These are phyloP conservation scores for Penaeus indicus DNA, from an alignment of 1,140 invertebrate species.

Conservation along the genomic window DNA sequence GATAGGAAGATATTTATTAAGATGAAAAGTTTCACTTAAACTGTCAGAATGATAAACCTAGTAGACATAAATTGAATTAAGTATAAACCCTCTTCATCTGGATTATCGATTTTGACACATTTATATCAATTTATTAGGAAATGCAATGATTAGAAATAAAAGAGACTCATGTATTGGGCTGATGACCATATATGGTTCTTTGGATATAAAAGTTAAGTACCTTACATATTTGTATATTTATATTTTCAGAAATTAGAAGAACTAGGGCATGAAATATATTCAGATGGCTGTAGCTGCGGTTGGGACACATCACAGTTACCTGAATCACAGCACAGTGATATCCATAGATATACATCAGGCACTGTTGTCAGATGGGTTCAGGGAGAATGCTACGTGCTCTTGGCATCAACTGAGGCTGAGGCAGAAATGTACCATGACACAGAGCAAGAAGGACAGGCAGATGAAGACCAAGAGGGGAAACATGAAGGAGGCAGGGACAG, in stretches of 20 bases:
- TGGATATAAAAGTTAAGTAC: no score
- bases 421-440: conserved; percentile 5
- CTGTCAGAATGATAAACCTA: no score
- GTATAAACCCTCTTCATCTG: no score
- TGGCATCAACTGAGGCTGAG: conserved; percentile 37
- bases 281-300: conserved; percentile 50
- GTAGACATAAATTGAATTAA: no score
- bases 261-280: conserved; percentile 45
- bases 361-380: conserved; percentile 56
- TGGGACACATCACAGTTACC: conserved; percentile 56
- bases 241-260: conserved; percentile 54
- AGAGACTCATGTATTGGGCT: no score
- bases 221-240: no score
- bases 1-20: no score
- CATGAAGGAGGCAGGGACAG: conserved; percentile 2
- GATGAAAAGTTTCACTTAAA: no score
- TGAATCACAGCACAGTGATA: conserved; percentile 55
- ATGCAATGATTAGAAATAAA: no score
- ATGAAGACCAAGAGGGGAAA: conserved; percentile 30
- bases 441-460: conserved; percentile 18
- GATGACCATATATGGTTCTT: no score
- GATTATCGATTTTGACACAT: no score
- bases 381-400: conserved; percentile 57
- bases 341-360: conserved; percentile 54
- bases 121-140: no score